Base-by-base conservation (phyloP, 1,140 invertebrate species). In the Linepithema humile region DNA sequence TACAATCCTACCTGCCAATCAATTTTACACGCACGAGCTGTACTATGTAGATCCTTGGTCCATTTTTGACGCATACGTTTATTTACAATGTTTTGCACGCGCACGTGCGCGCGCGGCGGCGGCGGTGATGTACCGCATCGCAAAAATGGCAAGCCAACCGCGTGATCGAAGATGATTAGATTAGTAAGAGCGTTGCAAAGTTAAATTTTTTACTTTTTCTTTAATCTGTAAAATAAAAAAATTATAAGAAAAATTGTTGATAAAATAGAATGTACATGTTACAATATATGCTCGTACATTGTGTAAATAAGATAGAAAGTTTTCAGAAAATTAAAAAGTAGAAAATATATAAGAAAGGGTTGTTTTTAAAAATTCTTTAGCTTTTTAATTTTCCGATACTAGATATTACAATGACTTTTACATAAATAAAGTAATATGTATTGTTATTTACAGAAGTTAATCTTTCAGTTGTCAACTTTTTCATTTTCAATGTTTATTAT, bases 31-130 rank as follows among this genome's bases (percentile, higher is more conserved):
- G 60, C 84, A 87, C 88, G 84, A 89, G 84, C 85, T 85, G 86
- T 85, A 85, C 90, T 92, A 90, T 90, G 90, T 90, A 86, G 77
- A 88, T 91, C 91, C 90, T 93, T 93, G 92, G 92, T 93, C 92
- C 92, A 91, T 92, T 93, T 92, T 92, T 84, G 90, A 92, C 91
- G 89, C 91, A 91, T 90, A 89, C 86, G 83, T 90, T 92, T 93
- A 93, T 92, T 88, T 92, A 93, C 92, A 93, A 88, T 65, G 67
- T 83, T 26, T 69, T 9, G 26, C 40, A 23, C 62, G 62, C 40
- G 26, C 40, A 40, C 62, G 38, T 20, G 35, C 60, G 40, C 62
- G 17, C 38, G 35, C 62, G 40, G 40, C 64, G 45, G 73, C 64
- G 45, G 73, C 62, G 64, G 26, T 80, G 75, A 55, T 69, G 69